Conservation (phyloP, 1,140 invertebrate species). For the Armadillidium nasatum region DNA sequence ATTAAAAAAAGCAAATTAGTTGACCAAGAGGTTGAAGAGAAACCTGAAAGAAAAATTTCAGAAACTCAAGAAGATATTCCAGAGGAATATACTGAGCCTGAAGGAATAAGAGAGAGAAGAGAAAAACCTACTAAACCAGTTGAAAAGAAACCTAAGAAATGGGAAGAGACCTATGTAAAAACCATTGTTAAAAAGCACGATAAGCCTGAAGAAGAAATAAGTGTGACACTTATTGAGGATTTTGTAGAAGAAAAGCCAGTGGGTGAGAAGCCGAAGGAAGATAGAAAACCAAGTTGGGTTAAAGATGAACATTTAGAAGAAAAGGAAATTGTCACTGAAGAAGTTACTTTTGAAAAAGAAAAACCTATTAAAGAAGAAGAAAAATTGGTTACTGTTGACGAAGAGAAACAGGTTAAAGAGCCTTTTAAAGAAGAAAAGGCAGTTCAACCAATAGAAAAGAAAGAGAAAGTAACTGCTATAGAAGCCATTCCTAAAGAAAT, state of each 20-base stretch:
- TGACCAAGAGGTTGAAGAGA: no score
- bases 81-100: no score
- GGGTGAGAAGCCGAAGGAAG: background rate
- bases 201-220: background rate
- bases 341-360: slow-evolving; percentile 3
- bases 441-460: background rate
- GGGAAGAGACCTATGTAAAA: background rate
- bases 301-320: background rate
- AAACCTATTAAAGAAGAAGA: background rate
- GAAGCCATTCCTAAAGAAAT: no score
- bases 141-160: no score
- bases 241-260: background rate
- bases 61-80: no score
- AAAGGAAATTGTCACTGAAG: background rate
- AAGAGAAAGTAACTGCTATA: background rate
- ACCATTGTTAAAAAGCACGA: background rate
- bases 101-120: no score
- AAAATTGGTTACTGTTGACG: background rate
- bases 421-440: background rate
- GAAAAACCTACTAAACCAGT: no score
- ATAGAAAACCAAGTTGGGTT: background rate
- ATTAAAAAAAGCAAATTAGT: no score
- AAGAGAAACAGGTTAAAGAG: no score
- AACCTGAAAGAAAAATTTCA: no score
- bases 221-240: background rate